These are phyloP conservation scores for Psittacula cyanocephala DNA, from an alignment of 2,113 vertebrate genomes.

Conservation along the genomic window DNA sequence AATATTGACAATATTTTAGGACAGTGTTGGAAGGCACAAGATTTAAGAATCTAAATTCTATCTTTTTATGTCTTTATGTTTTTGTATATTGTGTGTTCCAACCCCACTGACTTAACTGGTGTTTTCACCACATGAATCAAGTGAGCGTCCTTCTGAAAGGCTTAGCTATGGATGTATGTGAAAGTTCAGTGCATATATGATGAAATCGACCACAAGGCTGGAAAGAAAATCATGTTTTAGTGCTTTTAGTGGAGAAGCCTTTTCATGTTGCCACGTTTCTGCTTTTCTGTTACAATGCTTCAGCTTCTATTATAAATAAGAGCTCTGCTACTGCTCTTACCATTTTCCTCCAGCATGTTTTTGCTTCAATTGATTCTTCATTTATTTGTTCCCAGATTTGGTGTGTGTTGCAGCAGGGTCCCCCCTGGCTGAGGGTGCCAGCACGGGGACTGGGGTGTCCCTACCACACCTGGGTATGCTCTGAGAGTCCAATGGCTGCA, in stretches of 20 bases:
- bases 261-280: background rate
- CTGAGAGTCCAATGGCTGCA: background rate
- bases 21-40: background rate
- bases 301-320: background rate
- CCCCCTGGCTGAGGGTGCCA: background rate
- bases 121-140: background rate
- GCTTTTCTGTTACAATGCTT: background rate
- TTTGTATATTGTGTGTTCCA: background rate
- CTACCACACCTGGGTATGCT: background rate
- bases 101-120: background rate
- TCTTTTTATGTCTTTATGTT: background rate
- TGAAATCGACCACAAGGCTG: background rate
- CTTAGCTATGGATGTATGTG: background rate
- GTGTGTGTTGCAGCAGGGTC: rapidly evolving
- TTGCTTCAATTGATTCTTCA: background rate
- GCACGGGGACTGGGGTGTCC: background rate
- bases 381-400: background rate
- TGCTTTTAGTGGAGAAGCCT: background rate
- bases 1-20: background rate
- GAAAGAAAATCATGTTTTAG: background rate
- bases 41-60: background rate
- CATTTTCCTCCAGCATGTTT: background rate
- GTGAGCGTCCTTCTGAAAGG: background rate
- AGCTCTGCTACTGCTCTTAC: background rate
- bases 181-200: background rate